Base-by-base conservation (phyloP, 2,113 vertebrate genomes). In the Cynopterus brachyotis region DNA sequence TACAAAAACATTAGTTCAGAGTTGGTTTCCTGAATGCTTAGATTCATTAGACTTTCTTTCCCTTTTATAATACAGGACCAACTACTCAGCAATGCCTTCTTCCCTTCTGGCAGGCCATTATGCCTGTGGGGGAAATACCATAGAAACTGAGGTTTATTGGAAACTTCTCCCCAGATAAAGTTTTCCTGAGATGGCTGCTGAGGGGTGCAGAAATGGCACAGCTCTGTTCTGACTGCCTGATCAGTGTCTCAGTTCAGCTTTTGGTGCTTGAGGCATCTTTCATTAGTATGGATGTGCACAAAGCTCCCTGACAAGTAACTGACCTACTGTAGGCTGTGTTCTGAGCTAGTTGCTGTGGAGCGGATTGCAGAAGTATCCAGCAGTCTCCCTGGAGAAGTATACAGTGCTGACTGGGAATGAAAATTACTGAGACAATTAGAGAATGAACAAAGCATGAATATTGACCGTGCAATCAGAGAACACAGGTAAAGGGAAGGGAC, bases 21-120 rank as follows among this genome's bases (percentile, higher is more conserved):
- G 32, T 91, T 55, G 13, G n/a, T 62, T 94, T 98, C 57, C 89
- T 81, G 79, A 87, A 47, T 83, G 30, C 28, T 94, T 84, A 57
- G 30, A 86, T 83, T 90, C 35, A 62, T 78, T 67, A 89, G 59
- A 35, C 30, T 75, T 89, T 83, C 19, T 72, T 86, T 59, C n/a
- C 16, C 16, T 73, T 76, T 88, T 35, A 47, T 45, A 80, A 79
- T 59, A n/a, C n/a, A 87, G 75, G 47, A 72, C 26, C 53, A 82
- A 55, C 55, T 73, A 57, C 30, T 78, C 30, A 81, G 30, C 35
- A 90, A n/a, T 40, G 32, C 32, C 37, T 10, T 84, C 75, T 91
- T 91, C 24, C 37, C 19, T 94, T 50, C n/a, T 81, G 28, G 50
- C 17, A 62, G 62, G 24, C 59, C 96, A 37, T 50, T 66, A 64